Conservation (phyloP, 2,797 vertebrate species). For the Chloroceryle amazona region DNA sequence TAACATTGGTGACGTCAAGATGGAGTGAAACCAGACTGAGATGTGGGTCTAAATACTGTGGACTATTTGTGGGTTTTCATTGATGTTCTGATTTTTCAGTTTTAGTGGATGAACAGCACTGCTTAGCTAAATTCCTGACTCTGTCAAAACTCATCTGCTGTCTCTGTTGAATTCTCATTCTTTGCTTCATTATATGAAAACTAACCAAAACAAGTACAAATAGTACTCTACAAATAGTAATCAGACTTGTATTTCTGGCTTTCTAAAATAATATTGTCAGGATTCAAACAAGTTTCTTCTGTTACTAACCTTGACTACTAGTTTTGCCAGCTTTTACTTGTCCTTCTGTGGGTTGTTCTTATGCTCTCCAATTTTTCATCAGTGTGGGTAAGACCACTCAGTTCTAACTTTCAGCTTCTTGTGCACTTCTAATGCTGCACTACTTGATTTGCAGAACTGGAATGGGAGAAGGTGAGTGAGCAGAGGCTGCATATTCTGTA, state of each 20-base stretch:
- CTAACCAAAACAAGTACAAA: neutral
- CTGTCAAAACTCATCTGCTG: neutral
- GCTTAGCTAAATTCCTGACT: neutral
- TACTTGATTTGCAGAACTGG: slow-evolving; percentile 23
- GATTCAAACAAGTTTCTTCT: neutral
- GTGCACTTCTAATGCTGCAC: neutral
- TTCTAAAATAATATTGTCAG: neutral
- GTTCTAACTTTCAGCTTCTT: slow-evolving; percentile 30
- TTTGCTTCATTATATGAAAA: neutral
- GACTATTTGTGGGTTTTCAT: neutral
- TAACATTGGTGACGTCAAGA: neutral
- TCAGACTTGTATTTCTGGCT: neutral
- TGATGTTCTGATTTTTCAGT: neutral
- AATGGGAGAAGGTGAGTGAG: slow-evolving; percentile 26
- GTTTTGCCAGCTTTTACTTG: neutral
- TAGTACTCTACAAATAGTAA: neutral
- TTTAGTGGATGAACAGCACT: neutral
- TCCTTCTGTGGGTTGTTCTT: neutral
- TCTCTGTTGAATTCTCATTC: neutral
- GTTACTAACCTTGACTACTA: neutral
- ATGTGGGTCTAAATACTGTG: neutral
- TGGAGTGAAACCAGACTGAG: neutral
- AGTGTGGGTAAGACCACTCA: neutral
- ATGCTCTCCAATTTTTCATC: neutral
- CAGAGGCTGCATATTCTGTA: neutral